Percentiles rank a stretch among this genome's conserved stretches.
Evolutionary conservation across 2,888 invertebrate species (phyloP).

Genomic region (Cistogaster globosa): DNA sequence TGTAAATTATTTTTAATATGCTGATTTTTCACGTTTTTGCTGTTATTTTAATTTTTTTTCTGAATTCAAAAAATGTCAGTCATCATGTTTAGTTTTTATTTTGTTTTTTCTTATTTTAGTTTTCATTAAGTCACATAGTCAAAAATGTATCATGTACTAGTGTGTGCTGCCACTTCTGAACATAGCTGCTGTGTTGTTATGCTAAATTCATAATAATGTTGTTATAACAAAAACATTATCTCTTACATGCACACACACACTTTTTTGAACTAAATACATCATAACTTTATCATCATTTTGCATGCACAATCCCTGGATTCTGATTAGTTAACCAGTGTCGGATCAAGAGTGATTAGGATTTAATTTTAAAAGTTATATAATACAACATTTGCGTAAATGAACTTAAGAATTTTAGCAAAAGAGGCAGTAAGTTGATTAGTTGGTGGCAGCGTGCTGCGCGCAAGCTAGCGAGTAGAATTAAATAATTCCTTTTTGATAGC

Average conservation of each 20-base stretch:
- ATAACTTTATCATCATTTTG: constrained; percentile 62
- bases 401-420: too few relatives aligned
- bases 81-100: constrained; percentile 60
- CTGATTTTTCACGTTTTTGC: constrained; percentile 19
- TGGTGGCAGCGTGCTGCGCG: too few relatives aligned
- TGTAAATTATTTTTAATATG: constrained; percentile 68
- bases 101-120: constrained; percentile 23
- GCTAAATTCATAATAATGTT: constrained; percentile 63
- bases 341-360: constrained; percentile 16
- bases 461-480: too few relatives aligned
- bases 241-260: background rate
- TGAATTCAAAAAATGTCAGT: constrained; percentile 67
- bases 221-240: constrained; percentile 48
- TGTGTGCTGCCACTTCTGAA: constrained; percentile 18
- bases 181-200: constrained; percentile 57
- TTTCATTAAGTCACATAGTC: constrained; percentile 66
- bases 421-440: too few relatives aligned
- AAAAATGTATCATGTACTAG: constrained; percentile 2
- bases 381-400: too few relatives aligned
- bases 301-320: constrained; percentile 47
- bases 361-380: background rate
- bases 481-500: too few relatives aligned
- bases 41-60: constrained; percentile 24
- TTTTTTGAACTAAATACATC: constrained; percentile 26
- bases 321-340: constrained; percentile 15